phyloP scores from a whole-genome alignment of 2,797 vertebrate genomes.

The Strix occidentalis region DNA sequence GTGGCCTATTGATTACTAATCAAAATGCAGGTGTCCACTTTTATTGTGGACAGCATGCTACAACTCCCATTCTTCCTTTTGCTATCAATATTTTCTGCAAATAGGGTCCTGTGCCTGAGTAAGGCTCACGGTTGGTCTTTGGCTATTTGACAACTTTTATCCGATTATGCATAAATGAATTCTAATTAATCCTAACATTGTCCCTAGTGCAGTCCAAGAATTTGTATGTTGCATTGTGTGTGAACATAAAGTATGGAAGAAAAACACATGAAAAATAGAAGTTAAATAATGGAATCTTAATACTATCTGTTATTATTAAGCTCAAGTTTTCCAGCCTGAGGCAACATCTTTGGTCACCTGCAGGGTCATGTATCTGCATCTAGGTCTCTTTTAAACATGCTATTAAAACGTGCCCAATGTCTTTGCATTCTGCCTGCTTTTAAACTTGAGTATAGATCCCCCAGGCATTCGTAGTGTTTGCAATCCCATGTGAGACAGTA shows the following conservation, averaged over 20 bases:
- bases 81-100: neutral
- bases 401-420: neutral
- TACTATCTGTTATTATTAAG: neutral
- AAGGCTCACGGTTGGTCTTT: neutral
- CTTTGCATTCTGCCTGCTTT: neutral
- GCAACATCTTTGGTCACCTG: neutral
- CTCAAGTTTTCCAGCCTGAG: neutral
- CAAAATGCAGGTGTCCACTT: neutral
- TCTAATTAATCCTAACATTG: neutral
- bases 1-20: neutral
- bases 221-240: rapidly evolving
- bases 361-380: neutral
- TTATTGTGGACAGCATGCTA: neutral
- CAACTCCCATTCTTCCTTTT: neutral
- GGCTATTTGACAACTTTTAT: neutral
- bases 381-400: neutral
- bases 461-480: neutral
- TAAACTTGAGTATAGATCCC: neutral
- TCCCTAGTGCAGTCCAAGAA: neutral
- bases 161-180: neutral
- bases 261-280: neutral
- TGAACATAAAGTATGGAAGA: neutral
- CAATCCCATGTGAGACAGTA: neutral
- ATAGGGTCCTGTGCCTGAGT: neutral
- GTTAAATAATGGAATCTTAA: neutral